Percentiles rank a stretch among this genome's conserved stretches.
Conservation (phyloP, 2,888 invertebrate genomes). For the Macrosoma leucophasiata region DNA sequence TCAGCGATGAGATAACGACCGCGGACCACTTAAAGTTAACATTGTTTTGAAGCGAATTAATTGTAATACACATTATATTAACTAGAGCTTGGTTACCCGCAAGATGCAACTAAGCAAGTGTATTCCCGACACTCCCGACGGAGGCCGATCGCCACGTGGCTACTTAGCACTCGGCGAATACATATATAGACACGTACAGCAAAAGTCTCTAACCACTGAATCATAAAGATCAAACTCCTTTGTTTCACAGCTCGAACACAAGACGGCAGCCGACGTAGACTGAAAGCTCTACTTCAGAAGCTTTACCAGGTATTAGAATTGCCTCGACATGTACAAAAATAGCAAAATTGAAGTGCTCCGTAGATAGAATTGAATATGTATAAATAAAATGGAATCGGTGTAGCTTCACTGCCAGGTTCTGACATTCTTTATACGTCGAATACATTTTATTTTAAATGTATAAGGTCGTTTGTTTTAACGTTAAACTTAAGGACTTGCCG, state of each 20-base stretch:
- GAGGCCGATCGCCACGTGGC: constrained; percentile 62
- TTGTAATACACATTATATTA: constrained; percentile 61
- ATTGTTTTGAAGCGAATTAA: constrained; percentile 54
- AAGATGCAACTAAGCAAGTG: constrained; percentile 63
- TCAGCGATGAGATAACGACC: constrained; percentile 11
- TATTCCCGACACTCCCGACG: constrained; percentile 49
- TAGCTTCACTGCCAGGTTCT: no score
- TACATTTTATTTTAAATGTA: no score
- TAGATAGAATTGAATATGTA: constrained; percentile 52
- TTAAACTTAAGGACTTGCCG: no score
- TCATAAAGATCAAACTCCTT: constrained; percentile 50
- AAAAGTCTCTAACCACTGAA: constrained; percentile 27
- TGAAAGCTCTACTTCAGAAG: constrained; percentile 62
- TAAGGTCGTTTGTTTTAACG: no score
- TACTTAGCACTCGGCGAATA: constrained; percentile 63
- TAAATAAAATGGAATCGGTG: no score
- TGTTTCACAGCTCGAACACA: constrained; percentile 36
- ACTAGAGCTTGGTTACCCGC: constrained; percentile 55
- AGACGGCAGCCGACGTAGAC: constrained; percentile 54
- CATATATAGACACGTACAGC: constrained; percentile 39
- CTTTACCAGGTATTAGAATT: constrained; percentile 61
- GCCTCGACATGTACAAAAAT: constrained; percentile 66
- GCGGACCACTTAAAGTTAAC: constrained; percentile 29
- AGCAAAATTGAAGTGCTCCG: constrained; percentile 57
- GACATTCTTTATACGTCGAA: no score